Percentiles rank a stretch among this genome's conserved stretches.
Evolutionary conservation across 2,797 vertebrate genomes (phyloP).

Genomic region (Alauda arvensis): DNA sequence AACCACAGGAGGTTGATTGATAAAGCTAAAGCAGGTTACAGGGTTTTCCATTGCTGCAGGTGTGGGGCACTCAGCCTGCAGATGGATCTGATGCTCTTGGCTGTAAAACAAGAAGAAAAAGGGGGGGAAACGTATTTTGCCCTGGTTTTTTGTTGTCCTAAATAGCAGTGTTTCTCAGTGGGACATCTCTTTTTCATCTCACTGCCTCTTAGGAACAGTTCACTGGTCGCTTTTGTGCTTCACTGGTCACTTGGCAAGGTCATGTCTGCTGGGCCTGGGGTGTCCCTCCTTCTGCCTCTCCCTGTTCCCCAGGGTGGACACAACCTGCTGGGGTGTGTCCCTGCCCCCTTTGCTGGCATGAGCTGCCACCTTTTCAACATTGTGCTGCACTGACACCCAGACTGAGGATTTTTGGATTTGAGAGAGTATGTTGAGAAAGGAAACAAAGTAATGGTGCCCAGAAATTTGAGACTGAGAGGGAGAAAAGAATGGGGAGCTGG

Average conservation of each 20-base stretch:
- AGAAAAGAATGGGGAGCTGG: neutral
- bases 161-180: neutral
- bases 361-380: rapidly evolving
- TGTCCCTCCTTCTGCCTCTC: no score
- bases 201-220: neutral
- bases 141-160: neutral
- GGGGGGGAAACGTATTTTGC: neutral
- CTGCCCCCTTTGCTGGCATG: neutral
- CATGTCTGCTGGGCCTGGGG: neutral
- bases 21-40: neutral
- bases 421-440: neutral
- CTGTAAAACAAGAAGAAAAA: neutral
- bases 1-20: neutral
- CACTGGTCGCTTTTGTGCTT: rapidly evolving
- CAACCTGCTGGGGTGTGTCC: neutral
- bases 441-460: neutral
- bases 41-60: neutral
- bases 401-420: rapidly evolving
- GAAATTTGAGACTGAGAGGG: neutral
- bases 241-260: no score
- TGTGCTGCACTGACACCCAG: rapidly evolving
- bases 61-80: neutral
- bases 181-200: neutral
- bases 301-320: neutral
- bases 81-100: neutral